Evolutionary conservation across 2,888 invertebrate species (phyloP), one percentile per base, ranked within the genome.

Genomic region (Yponomeuta evonymella): DNA sequence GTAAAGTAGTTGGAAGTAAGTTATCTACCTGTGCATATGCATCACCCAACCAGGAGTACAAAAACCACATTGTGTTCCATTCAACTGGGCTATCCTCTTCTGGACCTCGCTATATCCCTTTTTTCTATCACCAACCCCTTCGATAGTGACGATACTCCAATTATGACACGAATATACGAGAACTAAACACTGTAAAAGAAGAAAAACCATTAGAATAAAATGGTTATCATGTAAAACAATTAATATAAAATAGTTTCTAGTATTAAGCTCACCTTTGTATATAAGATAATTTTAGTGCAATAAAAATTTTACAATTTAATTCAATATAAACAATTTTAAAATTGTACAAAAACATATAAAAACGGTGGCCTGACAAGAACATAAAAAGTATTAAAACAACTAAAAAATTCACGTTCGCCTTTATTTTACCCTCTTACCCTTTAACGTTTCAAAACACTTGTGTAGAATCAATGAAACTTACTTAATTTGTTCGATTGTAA

Each of bases 1-100:
- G n/a, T 62, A 62, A 12, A n/a, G 1, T 5, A 1, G 15, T 23
- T 62, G 1, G 8, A 8, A 23, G n/a, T 62, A 15, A 23, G 6
- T 62, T 11, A 6, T 74, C 77, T 81, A 94, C 94, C 94, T 93
- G 86, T 94, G 93, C 95, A 96, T 95, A 78, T 93, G 94, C 95
- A 95, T 95, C 67, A 96, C 93, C 93, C 96, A 95, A 12, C 95
- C 96, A 1, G 96, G 95, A 65, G 95, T 94, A 78, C 96, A 96
- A 79, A 91, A 95, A 1, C 96, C 96, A 80, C 96, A 96, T 79
- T 96, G 96, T 1, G 94, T 94, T 1, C 95, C 96, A 79, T 95
- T 94, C 76, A 94, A 92, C 72, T 93, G 86, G 9, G 94, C 94
- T 70, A 96, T 82, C 3, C 93, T 88, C 70, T 86, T 88, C 79